Conservation (phyloP, 1,140 invertebrate genomes). For the Bombus huntii region DNA sequence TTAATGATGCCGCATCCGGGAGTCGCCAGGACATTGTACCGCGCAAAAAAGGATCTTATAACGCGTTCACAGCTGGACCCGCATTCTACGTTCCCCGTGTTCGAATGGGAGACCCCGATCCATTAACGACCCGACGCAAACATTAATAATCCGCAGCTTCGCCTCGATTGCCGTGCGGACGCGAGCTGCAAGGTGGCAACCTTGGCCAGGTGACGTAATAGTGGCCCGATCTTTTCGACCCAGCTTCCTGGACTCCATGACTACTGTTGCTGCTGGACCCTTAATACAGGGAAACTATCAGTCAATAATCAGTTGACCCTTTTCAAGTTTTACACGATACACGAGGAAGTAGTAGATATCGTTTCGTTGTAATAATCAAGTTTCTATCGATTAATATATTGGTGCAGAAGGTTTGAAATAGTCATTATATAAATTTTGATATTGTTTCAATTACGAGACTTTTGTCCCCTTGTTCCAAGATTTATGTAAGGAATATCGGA, state of each 20-base stretch:
- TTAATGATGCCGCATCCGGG: constrained; percentile 79
- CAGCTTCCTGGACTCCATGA: constrained; percentile 59
- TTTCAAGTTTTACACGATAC: not conserved
- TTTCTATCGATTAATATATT: too few species aligned
- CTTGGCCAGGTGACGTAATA: constrained; percentile 66
- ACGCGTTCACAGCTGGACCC: constrained; percentile 74
- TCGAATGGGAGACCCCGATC: constrained; percentile 69
- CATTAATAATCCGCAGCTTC: constrained; percentile 72
- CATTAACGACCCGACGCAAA: constrained; percentile 70
- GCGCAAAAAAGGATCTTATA: constrained; percentile 74
- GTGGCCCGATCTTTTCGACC: constrained; percentile 49
- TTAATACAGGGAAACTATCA: not conserved
- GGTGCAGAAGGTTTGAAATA: too few species aligned
- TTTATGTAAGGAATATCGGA: too few species aligned
- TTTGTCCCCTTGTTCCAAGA: too few species aligned
- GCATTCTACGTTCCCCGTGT: constrained; percentile 61
- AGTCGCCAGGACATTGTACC: constrained; percentile 74
- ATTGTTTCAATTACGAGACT: too few species aligned
- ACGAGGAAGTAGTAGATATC: not conserved
- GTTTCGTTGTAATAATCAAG: not conserved
- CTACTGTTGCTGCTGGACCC: too few species aligned
- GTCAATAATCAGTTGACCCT: not conserved
- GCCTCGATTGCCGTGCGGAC: constrained; percentile 62
- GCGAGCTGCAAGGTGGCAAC: constrained; percentile 67
- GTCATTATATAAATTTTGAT: too few species aligned